phyloP scores from a whole-genome alignment of 2,113 vertebrate genomes.

The Oceanodroma tethys region DNA sequence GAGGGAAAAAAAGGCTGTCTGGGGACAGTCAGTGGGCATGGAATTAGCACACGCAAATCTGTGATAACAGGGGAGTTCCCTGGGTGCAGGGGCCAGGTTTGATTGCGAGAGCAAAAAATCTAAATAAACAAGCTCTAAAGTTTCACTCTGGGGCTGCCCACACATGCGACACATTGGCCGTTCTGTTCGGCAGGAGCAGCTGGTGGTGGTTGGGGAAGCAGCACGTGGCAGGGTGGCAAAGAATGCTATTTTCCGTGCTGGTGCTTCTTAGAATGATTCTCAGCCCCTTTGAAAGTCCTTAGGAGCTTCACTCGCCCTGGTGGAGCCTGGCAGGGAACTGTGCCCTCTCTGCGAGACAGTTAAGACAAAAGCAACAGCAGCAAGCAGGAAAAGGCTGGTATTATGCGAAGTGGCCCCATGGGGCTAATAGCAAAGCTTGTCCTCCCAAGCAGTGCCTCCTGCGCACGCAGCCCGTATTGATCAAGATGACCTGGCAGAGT shows the following conservation, averaged over 20 bases:
- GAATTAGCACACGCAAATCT: background rate
- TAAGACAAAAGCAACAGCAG: background rate
- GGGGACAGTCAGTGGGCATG: background rate
- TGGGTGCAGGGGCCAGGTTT: background rate
- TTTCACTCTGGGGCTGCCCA: background rate
- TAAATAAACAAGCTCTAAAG: background rate
- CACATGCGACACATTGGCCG: accelerated
- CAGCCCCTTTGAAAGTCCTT: background rate
- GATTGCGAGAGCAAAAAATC: background rate
- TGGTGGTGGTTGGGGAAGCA: background rate
- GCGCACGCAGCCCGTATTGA: background rate
- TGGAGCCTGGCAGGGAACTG: background rate
- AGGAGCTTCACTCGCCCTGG: background rate
- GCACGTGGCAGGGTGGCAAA: background rate
- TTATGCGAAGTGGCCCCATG: background rate
- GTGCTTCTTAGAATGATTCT: background rate
- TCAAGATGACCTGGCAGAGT: background rate
- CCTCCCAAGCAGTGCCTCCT: background rate
- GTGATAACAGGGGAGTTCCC: background rate
- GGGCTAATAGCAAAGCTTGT: background rate
- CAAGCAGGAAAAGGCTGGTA: background rate
- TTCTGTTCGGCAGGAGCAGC: background rate
- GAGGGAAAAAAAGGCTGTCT: background rate
- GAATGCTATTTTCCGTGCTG: background rate
- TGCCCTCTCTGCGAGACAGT: background rate